Evolutionary conservation across 2,113 vertebrate genomes (phyloP), one percentile per base, ranked within the genome.

Genomic region (Psittacara wagleri): DNA sequence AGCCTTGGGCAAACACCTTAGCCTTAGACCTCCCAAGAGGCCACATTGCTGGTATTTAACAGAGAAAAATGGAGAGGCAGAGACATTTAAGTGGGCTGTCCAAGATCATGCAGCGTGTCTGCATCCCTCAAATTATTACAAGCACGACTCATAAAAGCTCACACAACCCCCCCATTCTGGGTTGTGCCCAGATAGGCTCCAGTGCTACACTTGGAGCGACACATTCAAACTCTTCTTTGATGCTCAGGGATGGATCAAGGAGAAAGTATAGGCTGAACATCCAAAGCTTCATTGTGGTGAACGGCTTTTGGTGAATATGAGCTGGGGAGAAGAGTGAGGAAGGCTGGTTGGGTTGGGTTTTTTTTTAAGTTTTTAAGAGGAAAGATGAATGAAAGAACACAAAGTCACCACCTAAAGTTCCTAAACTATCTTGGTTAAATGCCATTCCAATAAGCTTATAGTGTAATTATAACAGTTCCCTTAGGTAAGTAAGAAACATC

Each of bases 401-500:
- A 97, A 97, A 98, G 96, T 97, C 95, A 95, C 92, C 96, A 96
- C 92, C 73, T 90, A 92, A 97, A 98, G 86, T 97, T 98, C 94
- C 89, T 94, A 95, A 95, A 90, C 95, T 97, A 88, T 94, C 96
- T 97, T 98, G 95, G 96, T 97, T 96, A 98, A 98, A 98, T 97
- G 94, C 96, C 96, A 97, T 97, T 97, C 94, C 97, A 96, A 94
- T 96, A 97, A 98, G 96, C 97, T 90, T 96, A 94, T 67, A 97
- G 97, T 97, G 97, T 98, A 98, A 98, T 98, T 98, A 97, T 96
- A 97, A 97, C 96, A 96, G 97, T 97, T 98, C 98, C 98, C 97
- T 96, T 97, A 97, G 98, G 98, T 98, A 97, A 97, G 96, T 97
- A 96, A 97, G 97, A 97, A 98, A 98, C 98, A 98, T 98, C 98